Base-by-base conservation (phyloP, 1,140 invertebrate species). In the Eumeta japonica region DNA sequence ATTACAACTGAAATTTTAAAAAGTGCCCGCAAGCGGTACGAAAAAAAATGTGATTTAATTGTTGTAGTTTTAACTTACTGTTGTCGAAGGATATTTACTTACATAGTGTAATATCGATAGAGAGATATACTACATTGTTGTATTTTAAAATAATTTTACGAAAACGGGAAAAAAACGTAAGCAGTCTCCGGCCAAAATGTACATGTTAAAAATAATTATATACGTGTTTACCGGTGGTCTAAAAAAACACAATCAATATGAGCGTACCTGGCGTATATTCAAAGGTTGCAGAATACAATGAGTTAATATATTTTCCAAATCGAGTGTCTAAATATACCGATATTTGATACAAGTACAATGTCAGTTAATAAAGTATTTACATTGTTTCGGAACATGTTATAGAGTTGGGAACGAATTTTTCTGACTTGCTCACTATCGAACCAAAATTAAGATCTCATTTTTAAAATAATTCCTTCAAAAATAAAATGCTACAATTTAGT, bases 391-490 rank as follows among this genome's bases (percentile, higher is more conserved):
- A 55, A 56, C 48, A 41, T 56, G 52, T 35, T 42, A 59, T 49
- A 48, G 52, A 55, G 46, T 55, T 61, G 51, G 51, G 50, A 65
- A 68, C 56, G 56, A 62, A 66, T 62, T 60, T n/a, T n/a, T 63
- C 52, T 48, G 37, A 55, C 47, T 70, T 66, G 60, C 63, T 67
- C 62, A 71, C 57, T 62, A 45, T 63, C 36, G 51, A 67, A 74
- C 64, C 60, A 67, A 71, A 67, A 70, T 67, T 58, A 28, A 62
- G 70, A 74, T 74, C 70, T 70, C 64, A 70, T 65, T 66, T 62
- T 55, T 51, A 51, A n/a, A n/a, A 48, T 55, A 46, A 43, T 31
- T 48, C 33, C 53, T 47, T 34, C 37, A 44, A 54, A 58, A 45
- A 39, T n/a, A n/a, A n/a, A n/a, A n/a, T n/a, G n/a, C n/a, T n/a